Evolutionary conservation across 1,140 invertebrate species (phyloP), one percentile per base, ranked within the genome.

Genomic region (Lucilia cuprina): DNA sequence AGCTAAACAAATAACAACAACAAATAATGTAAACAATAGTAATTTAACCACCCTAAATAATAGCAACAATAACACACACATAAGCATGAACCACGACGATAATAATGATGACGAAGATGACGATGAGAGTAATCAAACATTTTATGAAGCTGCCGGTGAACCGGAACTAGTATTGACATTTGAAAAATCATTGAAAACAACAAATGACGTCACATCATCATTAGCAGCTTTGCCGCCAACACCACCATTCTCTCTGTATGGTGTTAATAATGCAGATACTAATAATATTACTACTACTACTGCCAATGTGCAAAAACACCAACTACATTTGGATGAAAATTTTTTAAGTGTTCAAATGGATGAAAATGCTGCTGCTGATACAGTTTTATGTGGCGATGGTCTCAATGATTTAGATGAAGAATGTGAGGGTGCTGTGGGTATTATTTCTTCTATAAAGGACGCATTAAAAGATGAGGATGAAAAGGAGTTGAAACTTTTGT

Each of bases 81-180:
- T 21, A 13, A n/a, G 14, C 47, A 41, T 47, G 75, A 49, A 47
- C n/a, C 2, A 47, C 13, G 84, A 75, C 17, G 35, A 85, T 55
- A 84, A 87, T 8, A 87, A 89, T 21, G 89, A 90, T 83, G 84
- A 85, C 5, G 88, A 87, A 34, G 87, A 89, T 41, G 85, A 85
- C 83, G 89, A 84, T 65, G 84, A 84, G 55, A 83, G 74, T 84
- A 83, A 83, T 49, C 50, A 83, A 80, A 84, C 84, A 74, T 84
- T 84, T 84, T 84, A 84, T 65, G 84, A 84, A 82, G 84, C 84
- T 60, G 84, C 70, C 70, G 74, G 82, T 84, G 84, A 83, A 84
- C 65, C 84, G 84, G 84, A 89, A 78, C 87, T 89, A 49, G 88
- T 89, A 78, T 86, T 85, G 83, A 85, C 87, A 84, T 89, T 88